phyloP scores from a whole-genome alignment of 1,140 invertebrate genomes.

The Zaprionus ornatus region DNA sequence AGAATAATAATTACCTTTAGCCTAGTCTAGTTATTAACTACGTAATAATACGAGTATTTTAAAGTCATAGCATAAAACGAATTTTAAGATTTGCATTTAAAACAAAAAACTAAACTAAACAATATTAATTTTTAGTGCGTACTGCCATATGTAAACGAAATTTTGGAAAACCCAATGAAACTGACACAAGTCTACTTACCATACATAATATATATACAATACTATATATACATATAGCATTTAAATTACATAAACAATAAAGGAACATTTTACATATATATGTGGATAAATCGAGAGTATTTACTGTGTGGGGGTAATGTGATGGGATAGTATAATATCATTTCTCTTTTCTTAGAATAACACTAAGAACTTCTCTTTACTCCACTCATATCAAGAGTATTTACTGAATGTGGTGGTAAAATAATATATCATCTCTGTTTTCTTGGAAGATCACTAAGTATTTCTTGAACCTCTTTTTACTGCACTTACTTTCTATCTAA shows the following conservation, averaged over 20 bases:
- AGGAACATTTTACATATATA: slow-evolving; percentile 79
- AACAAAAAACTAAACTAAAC: slow-evolving; percentile 46
- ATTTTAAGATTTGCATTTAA: slow-evolving; percentile 66
- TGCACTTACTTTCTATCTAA: slow-evolving; percentile 1
- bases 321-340: not conserved
- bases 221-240: slow-evolving; percentile 71
- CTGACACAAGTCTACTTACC: slow-evolving; percentile 67
- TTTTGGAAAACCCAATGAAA: slow-evolving; percentile 52
- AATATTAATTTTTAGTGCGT: slow-evolving; percentile 70
- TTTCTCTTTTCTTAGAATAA: not conserved
- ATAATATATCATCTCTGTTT: not conserved
- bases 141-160: slow-evolving; percentile 70
- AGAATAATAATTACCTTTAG: slow-evolving; percentile 55
- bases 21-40: slow-evolving; percentile 64
- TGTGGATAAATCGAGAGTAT: slow-evolving; percentile 45
- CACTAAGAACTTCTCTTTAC: not conserved
- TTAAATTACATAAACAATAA: slow-evolving; percentile 80
- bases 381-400: not conserved
- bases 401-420: too few relatives aligned
- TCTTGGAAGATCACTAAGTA: not conserved
- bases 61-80: slow-evolving; percentile 76
- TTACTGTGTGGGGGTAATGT: not conserved
- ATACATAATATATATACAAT: slow-evolving; percentile 53
- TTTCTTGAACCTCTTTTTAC: not conserved
- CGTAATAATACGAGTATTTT: slow-evolving; percentile 71